A percentile compares a stretch with the other conserved stretches of the same genome.
Evolutionary conservation across 2,888 invertebrate species (phyloP).

Genomic region (Xylophagus ater): DNA sequence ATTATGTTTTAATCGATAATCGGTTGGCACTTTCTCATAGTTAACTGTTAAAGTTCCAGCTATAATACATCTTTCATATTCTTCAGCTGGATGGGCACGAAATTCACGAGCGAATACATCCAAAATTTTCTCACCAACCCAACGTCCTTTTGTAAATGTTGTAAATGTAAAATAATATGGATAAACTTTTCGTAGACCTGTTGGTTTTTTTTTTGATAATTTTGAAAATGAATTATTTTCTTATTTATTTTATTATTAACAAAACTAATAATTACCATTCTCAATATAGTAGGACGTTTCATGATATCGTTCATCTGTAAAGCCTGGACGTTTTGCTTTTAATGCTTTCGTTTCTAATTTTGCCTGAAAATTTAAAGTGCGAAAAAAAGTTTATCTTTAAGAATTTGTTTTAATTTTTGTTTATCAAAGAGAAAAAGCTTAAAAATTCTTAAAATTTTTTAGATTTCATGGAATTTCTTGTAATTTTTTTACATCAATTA

Average conservation of each 20-base stretch:
- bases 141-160: conserved; percentile 90
- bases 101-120: conserved; percentile 91
- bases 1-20: conserved; percentile 86
- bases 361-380: conserved; percentile 64
- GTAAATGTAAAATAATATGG: conserved; percentile 96
- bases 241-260: too few relatives aligned
- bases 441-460: background rate
- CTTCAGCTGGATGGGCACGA: conserved; percentile 84
- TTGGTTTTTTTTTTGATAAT: too few relatives aligned
- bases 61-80: conserved; percentile 83
- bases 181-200: conserved; percentile 90
- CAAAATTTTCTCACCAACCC: conserved; percentile 87
- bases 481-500: background rate
- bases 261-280: conserved; percentile 59
- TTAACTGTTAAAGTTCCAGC: conserved; percentile 88
- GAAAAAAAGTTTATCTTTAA: conserved; percentile 33
- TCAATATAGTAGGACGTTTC: conserved; percentile 93
- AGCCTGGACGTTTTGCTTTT: conserved; percentile 83
- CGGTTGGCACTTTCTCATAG: conserved; percentile 80
- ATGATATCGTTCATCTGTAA: conserved; percentile 85
- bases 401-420: background rate
- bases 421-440: background rate
- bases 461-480: background rate
- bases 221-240: too few relatives aligned
- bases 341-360: conserved; percentile 84